Evolutionary conservation across 30 jellyfish, hydroid and myxozoan genomes (phyloP), one percentile per base, ranked within the genome.

Genomic region (Catostylus mosaicus): DNA sequence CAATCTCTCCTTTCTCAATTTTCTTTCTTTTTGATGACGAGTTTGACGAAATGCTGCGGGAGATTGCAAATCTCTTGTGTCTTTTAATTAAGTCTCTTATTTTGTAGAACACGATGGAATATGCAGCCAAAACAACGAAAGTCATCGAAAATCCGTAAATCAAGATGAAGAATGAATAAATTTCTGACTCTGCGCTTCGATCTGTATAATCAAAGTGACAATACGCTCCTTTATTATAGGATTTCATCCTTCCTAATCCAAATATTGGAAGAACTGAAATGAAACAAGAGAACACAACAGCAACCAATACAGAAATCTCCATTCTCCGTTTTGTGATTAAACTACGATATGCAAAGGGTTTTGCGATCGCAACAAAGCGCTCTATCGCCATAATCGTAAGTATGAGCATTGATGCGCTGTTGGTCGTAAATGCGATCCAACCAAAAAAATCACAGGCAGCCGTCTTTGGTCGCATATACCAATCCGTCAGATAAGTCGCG

Each of bases 341-440:
- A 27, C 87, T 62, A 37, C 78, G 87, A 77, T 90, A 86, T 3
- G 96, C 78, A 50, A 90, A 90, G 24, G 97, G 97, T 36, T 71
- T 76, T n/a, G 56, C 96, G 51, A 90, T 79, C 24, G 97, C 97
- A 31, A 82, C 82, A 51, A 80, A 90, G 29, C 97, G 80, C 77
- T 90, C 97, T 48, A 90, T 66, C 60, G 97, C 86, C 96, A 90
- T 84, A 52, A 90, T 52, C 7, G 97, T 90, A 26, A 90, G 79
- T 11, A 90, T 84, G 45, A 90, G 91, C 97, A 90, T 90, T n/a
- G 97, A 84, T 0, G 88, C 95, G 31, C 96, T 83, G 83, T 90
- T 90, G 60, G 96, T 90, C 8, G 94, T 70, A 61, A 90, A 90
- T 0, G 97, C 97, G 30, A 90, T 90, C 94, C 96, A 90, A 48